Evolutionary conservation across 2,888 invertebrate genomes (phyloP), one percentile per base, ranked within the genome.

Genomic region (Baccha elongata): DNA sequence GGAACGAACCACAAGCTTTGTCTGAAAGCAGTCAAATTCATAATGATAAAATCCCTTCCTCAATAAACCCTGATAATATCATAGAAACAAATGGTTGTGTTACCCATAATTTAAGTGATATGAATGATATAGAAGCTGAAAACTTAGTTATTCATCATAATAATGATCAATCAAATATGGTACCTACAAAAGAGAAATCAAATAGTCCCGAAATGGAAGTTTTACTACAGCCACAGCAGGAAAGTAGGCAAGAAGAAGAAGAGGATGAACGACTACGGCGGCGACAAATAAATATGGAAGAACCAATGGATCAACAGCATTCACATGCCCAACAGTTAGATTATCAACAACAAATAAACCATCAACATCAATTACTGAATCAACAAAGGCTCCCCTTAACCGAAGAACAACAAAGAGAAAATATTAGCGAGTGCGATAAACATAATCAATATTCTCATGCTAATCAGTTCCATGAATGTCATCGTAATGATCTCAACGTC

Each of bases 91-190:
- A 67, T 55, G 65, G 81, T 76, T 81, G 81, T 81, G 75, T 23
- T 67, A 65, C 37, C 7, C 67, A 60, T 60, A 75, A 67, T 46
- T 44, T 75, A 65, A 81, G 58, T 67, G 65, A 76, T 62, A 76
- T 71, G 29, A 60, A 67, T 67, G 60, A 76, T 11, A 40, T 67
- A 50, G 75, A 81, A 76, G 81, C 81, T 40, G 75, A 81, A 6
- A 81, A 81, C 13, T 76, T 81, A 72, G 67, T 81, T 19, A 81
- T 81, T 3, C 81, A 81, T 48, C 60, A 71, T 40, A 75, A 76
- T 40, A 75, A 71, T 62, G 65, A 76, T 62, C 65, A 75, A 53
- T 71, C 53, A 10, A 67, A 71, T 52, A 32, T 48, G 11, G 29
- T 58, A 58, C 32, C 60, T 23, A 17, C 1, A 19, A 62, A 55